phyloP scores from a whole-genome alignment of 1,140 invertebrate genomes.

The Stratiolaelaps scimitus region DNA sequence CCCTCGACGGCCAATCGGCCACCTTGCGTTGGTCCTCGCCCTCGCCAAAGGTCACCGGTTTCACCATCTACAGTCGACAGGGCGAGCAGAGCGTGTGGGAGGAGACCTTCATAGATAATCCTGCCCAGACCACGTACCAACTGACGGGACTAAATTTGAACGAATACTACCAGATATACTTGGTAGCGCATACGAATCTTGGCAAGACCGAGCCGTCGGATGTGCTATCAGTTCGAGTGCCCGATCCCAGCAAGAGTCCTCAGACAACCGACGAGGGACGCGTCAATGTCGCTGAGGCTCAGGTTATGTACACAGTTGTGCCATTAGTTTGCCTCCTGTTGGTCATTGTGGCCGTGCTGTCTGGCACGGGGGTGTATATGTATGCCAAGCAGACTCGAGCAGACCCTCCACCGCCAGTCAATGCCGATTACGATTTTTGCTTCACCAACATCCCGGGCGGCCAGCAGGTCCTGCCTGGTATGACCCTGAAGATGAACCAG shows the following conservation, averaged over 20 bases:
- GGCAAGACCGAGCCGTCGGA: constrained; percentile 26
- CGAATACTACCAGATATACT: constrained; percentile 26
- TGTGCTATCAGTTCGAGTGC: not conserved
- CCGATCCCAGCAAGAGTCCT: constrained; percentile 23
- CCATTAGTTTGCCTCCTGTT: constrained; percentile 19
- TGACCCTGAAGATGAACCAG: constrained; percentile 26
- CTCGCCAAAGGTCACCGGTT: constrained; percentile 16
- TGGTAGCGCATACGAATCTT: constrained; percentile 13
- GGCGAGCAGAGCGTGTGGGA: constrained; percentile 23
- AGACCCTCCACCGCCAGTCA: constrained; percentile 15
- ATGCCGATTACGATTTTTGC: constrained; percentile 25
- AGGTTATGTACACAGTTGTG: constrained; percentile 11
- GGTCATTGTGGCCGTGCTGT: constrained; percentile 8
- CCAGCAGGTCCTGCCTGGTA: not conserved
- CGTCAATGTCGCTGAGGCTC: not conserved
- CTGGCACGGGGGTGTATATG: constrained; percentile 3
- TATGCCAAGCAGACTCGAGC: constrained; percentile 3
- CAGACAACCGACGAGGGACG: constrained; percentile 4
- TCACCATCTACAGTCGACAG: constrained; percentile 15
- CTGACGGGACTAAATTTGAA: constrained; percentile 18
- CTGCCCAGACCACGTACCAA: constrained; percentile 5
- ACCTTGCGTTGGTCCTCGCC: constrained; percentile 15
- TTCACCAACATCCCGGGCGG: constrained; percentile 24
- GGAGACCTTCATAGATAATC: constrained; percentile 3
- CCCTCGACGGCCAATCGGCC: constrained; percentile 18